A percentile compares a stretch with the other conserved stretches of the same genome.
Conservation (phyloP, 2,888 invertebrate species). For the Sinhomidia bicolor region DNA sequence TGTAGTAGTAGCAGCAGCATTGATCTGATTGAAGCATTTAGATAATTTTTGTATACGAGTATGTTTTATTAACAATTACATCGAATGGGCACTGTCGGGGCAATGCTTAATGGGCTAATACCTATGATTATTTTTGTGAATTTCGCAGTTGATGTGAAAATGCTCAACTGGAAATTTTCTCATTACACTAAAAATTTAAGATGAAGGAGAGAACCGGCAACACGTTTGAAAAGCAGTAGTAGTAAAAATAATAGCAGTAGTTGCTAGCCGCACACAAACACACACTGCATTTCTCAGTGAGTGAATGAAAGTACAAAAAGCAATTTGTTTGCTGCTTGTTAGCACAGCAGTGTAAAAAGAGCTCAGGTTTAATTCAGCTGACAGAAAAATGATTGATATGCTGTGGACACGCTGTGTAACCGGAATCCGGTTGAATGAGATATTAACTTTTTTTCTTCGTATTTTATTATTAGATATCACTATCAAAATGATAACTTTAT, state of each 20-base stretch:
- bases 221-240: not conserved
- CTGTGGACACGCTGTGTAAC: constrained; percentile 75
- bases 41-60: not conserved
- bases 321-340: constrained; percentile 44
- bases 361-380: constrained; percentile 39
- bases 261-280: not conserved
- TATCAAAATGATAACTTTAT: constrained; percentile 34
- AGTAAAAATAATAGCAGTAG: not conserved
- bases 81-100: not conserved
- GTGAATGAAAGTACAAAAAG: constrained; percentile 16
- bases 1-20: not conserved
- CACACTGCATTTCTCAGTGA: not conserved
- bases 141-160: constrained; percentile 9
- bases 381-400: constrained; percentile 78
- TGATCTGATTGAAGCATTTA: not conserved
- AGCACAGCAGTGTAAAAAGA: constrained; percentile 42
- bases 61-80: not conserved
- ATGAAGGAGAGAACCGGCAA: not conserved
- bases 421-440: constrained; percentile 54
- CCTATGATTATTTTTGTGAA: constrained; percentile 28
- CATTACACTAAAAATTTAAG: not conserved
- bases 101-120: not conserved
- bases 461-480: constrained; percentile 35
- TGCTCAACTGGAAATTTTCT: constrained; percentile 39
- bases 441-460: constrained; percentile 33